phyloP scores from a whole-genome alignment of 1,140 invertebrate genomes.

The Heterodera carotae region DNA sequence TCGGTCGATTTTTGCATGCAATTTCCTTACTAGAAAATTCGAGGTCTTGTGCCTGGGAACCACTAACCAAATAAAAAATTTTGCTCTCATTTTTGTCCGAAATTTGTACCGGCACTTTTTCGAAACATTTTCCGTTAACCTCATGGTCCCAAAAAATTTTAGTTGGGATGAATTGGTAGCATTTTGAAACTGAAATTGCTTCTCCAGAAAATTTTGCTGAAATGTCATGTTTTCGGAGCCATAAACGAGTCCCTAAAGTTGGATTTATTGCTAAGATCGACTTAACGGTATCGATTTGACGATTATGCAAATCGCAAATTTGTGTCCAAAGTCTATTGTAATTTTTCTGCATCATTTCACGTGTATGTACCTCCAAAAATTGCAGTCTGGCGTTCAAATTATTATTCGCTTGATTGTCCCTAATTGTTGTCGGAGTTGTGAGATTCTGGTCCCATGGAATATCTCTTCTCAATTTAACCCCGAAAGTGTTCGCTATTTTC shows the following conservation, averaged over 20 bases:
- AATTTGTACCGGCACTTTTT: conserved; percentile 9
- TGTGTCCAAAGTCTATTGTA: conserved; percentile 1
- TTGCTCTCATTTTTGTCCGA: not conserved
- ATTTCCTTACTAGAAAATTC: not conserved
- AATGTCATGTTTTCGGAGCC: conserved; percentile 1
- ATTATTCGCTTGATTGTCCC: not conserved
- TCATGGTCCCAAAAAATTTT: conserved; percentile 21
- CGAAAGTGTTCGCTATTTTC: not conserved
- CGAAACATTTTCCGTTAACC: not conserved
- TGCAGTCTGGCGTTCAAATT: not conserved
- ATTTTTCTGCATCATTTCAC: not conserved
- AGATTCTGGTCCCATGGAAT: no score
- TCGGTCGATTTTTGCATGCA: not conserved
- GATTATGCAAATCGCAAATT: no score
- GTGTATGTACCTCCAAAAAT: not conserved
- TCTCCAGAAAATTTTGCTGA: not conserved
- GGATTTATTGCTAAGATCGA: no score
- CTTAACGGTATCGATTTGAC: no score
- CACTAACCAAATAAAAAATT: not conserved
- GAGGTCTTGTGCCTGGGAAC: not conserved
- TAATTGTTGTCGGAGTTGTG: not conserved
- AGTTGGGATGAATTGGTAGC: not conserved
- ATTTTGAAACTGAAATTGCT: conserved; percentile 1
- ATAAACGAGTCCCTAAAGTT: no score
- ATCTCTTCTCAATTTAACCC: conserved; percentile 1